Conservation (phyloP, 1,140 invertebrate species). For the Solenopsis fugax region DNA sequence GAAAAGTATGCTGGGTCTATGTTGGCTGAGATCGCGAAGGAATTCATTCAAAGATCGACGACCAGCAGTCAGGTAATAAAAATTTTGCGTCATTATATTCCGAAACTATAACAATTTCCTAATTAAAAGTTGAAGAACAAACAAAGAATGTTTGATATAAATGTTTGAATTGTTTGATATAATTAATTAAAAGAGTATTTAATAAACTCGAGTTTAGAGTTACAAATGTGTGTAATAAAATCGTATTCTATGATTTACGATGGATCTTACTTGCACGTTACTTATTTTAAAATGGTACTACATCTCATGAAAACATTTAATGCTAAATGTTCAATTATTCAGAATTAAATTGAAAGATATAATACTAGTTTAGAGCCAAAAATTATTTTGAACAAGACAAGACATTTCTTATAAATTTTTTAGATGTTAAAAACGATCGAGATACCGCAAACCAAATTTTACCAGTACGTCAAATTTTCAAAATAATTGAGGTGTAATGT, state of each 20-base stretch:
- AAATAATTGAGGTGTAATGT: no score
- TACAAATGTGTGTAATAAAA: background rate
- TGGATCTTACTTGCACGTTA: constrained; percentile 6
- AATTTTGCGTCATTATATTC: background rate
- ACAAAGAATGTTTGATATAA: background rate
- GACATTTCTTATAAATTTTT: no score
- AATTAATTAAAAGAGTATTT: background rate
- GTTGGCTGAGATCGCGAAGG: constrained; percentile 89
- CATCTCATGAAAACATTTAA: background rate
- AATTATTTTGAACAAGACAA: no score
- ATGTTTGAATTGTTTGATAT: background rate
- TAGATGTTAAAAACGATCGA: no score
- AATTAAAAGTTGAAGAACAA: background rate
- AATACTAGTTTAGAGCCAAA: no score
- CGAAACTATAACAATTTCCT: background rate
- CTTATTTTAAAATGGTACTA: background rate
- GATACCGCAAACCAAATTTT: no score
- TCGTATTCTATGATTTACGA: background rate
- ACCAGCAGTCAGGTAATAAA: constrained; percentile 88
- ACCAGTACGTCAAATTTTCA: no score
- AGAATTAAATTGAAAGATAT: constrained; percentile 7
- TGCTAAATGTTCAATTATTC: background rate
- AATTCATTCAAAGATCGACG: constrained; percentile 89
- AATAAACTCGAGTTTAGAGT: background rate
- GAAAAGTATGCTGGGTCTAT: constrained; percentile 79